Base-by-base conservation (phyloP, 2,113 vertebrate genomes). In the Pimephales promelas region DNA sequence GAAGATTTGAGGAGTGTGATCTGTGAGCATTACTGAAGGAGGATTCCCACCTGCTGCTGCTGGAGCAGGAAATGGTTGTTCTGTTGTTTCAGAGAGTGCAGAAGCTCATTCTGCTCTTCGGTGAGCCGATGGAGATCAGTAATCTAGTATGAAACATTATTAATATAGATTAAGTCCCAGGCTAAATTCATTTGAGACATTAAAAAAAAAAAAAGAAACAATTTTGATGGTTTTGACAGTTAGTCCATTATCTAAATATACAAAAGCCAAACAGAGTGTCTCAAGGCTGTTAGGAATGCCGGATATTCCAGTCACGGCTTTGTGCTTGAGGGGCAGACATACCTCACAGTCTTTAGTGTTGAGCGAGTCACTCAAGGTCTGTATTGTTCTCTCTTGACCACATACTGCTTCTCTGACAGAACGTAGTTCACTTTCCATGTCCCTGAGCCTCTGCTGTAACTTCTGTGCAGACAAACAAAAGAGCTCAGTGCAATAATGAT, bases 311-410 rank as follows among this genome's bases (percentile, higher is more conserved):
- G 28, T 56, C 49, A 24, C 8, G 0, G 3, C 36, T 20, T 40
- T 68, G 2, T 28, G 1, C 4, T 3, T 70, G 20, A 18, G 14
- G 16, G 22, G 18, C 47, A 22, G 40, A 70, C 74, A 16, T 92
- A 99, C 98, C 97, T 99, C 96, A 16, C 76, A 93, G 47, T 97
- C 96, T 89, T 95, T 98, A 92, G 93, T 94, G 86, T 91, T 93
- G 31, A 96, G 88, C 3, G 89, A 90, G 72, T 97, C 95, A 0
- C 83, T 95, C 89, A 98, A 91, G 87, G 90, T 95, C 88, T 96
- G 96, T 89, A 97, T 92, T 52, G 89, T 93, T 80, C 86, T 84
- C 83, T 97, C 95, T 88, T 96, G 96, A 66, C 90, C 93, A 87
- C 94, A 95, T 0, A 95, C 94, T 26, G 92, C 92, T 76, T 97